These are phyloP conservation scores for Carcharodon carcharias DNA, from an alignment of 2,797 vertebrate species.

Conservation along the genomic window DNA sequence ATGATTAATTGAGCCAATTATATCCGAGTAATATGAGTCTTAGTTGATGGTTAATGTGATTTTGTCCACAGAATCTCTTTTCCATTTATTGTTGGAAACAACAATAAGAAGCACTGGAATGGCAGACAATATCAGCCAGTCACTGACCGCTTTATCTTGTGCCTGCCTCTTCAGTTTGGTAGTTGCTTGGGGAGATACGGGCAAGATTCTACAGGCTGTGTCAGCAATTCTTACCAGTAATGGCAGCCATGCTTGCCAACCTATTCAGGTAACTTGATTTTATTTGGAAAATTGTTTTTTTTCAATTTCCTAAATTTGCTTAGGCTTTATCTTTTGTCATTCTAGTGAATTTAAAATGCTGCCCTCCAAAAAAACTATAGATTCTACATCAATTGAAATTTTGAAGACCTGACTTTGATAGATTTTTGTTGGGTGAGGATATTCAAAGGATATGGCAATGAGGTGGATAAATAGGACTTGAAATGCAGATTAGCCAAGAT, in stretches of 20 bases:
- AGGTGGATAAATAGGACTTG: neutral
- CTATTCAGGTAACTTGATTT: conserved; percentile 72
- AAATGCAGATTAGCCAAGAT: neutral
- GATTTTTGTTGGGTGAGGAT: neutral
- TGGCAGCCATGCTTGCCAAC: conserved; percentile 96
- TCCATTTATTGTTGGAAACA: conserved; percentile 92
- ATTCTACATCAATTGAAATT: neutral
- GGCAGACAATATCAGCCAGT: conserved; percentile 90
- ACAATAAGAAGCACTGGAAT: conserved; percentile 91
- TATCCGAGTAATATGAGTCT: neutral
- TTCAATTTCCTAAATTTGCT: neutral
- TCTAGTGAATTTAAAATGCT: neutral
- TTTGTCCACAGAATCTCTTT: conserved; percentile 78
- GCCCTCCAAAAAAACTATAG: neutral
- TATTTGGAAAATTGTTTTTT: neutral
- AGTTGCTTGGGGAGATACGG: conserved; percentile 95
- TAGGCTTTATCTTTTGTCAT: neutral
- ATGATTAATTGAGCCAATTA: neutral
- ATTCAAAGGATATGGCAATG: neutral
- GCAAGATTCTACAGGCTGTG: conserved; percentile 89
- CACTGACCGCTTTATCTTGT: conserved; percentile 89
- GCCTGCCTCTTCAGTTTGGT: conserved; percentile 98
- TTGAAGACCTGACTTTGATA: neutral
- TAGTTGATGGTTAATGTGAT: conserved; percentile 38
- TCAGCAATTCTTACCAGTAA: conserved; percentile 98